A percentile compares a stretch with the other conserved stretches of the same genome.
phyloP scores from a whole-genome alignment of 2,113 vertebrate species.

The Pelecanus crispus region DNA sequence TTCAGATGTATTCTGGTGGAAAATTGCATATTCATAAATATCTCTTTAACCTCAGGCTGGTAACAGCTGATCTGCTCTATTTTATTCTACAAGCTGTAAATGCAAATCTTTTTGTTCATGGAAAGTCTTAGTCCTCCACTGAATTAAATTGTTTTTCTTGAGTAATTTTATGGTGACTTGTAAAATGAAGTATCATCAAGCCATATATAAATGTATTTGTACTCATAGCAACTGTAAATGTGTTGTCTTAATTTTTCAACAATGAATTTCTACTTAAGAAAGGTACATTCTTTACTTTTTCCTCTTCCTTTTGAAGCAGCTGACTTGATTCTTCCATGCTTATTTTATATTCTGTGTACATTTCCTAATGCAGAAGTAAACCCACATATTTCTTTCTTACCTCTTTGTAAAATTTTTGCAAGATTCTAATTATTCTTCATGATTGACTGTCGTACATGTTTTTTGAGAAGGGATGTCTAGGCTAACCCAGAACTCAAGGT shows the following conservation, averaged over 20 bases:
- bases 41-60: not conserved
- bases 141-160: not conserved
- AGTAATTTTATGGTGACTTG: not conserved
- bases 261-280: not conserved
- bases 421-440: not conserved
- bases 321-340: not conserved
- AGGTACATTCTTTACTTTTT: not conserved
- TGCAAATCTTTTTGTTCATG: not conserved
- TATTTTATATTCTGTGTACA: not conserved
- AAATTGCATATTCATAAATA: not conserved
- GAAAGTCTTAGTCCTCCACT: not conserved
- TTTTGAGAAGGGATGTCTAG: not conserved
- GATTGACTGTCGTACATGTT: accelerated
- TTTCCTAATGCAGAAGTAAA: not conserved
- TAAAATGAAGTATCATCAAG: not conserved
- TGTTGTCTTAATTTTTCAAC: not conserved
- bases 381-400: not conserved
- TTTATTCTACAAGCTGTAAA: not conserved
- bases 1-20: not conserved
- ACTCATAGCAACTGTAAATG: not conserved
- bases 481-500: not conserved
- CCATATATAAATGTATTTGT: not conserved
- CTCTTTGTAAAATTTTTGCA: not conserved
- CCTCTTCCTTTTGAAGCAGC: not conserved
- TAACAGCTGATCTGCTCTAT: not conserved